Evolutionary conservation across 2,113 vertebrate species (phyloP).

Genomic region (Pseudorhombus dupliciocellatus): DNA sequence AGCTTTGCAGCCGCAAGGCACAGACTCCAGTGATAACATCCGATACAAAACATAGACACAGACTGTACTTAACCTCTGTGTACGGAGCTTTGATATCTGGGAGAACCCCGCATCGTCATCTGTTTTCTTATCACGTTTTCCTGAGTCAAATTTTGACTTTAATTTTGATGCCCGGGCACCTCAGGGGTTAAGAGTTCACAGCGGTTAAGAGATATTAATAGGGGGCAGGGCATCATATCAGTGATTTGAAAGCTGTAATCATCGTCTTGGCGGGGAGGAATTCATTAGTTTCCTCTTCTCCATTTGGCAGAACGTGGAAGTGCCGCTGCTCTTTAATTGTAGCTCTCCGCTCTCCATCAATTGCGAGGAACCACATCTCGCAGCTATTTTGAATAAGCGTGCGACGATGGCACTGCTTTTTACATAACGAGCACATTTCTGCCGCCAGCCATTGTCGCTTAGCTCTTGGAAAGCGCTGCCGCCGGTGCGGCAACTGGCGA

Average conservation of each 20-base stretch:
- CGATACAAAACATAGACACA: slow-evolving; percentile 24
- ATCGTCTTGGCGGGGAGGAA: slow-evolving; percentile 19
- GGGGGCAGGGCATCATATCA: neutral
- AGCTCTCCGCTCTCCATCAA: slow-evolving; percentile 32
- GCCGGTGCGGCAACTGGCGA: slow-evolving; percentile 47
- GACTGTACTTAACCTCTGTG: slow-evolving; percentile 14
- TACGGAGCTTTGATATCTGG: slow-evolving; percentile 6
- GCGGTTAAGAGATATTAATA: neutral
- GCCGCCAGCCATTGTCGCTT: slow-evolving; percentile 63
- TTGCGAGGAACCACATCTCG: slow-evolving; percentile 48
- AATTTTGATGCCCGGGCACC: neutral
- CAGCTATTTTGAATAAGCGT: slow-evolving; percentile 63
- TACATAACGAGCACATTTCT: slow-evolving; percentile 63
- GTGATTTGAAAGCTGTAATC: slow-evolving; percentile 25
- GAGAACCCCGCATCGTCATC: neutral
- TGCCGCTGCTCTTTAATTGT: slow-evolving; percentile 40
- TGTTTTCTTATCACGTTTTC: neutral
- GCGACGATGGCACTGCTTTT: slow-evolving; percentile 36
- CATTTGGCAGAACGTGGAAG: slow-evolving; percentile 37
- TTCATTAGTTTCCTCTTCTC: slow-evolving; percentile 20
- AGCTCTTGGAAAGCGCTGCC: slow-evolving; percentile 70
- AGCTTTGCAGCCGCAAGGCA: slow-evolving; percentile 26
- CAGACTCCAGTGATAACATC: slow-evolving; percentile 17
- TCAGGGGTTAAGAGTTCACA: slow-evolving; percentile 12
- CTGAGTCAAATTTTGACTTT: neutral